Base-by-base conservation (phyloP, 2,113 vertebrate species). In the Ploceus nigricollis region DNA sequence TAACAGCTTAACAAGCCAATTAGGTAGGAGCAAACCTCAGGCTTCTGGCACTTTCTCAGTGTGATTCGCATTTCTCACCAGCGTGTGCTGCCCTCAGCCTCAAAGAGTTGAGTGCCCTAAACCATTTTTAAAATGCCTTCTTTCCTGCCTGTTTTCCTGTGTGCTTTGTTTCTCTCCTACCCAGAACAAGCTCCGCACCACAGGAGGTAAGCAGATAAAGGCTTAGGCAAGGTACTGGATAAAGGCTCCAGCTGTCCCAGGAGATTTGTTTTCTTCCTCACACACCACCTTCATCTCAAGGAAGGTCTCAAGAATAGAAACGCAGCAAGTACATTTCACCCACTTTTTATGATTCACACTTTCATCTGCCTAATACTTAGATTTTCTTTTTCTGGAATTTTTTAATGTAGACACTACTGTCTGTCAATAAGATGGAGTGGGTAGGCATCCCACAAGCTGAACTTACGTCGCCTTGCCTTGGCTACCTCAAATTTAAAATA, bases 141-240 rank as follows among this genome's bases (percentile, higher is more conserved):
- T 57, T 71, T 88, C 47, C 31, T 73, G 79, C 28, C 33, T 89
- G 71, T 72, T 87, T 72, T 84, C 64, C 40, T 60, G 22, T 51
- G 35, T n/a, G 47, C 60, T 90, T 82, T 94, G 51, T 90, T 77
- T 92, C 51, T 81, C 27, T 90, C 39, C 69, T 39, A 17, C 30
- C 53, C 81, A 60, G 73, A 75, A 44, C 69, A 94, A 86, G 54
- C 60, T 94, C 72, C 0, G 0, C 91, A 64, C 93, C 68, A 31
- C 75, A 86, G 96, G 96, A 86, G 78, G 81, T 94, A 96, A 97
- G 91, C 23, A 96, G 96, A 96, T 97, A 96, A 95, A 95, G 71
- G 40, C 82, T 68, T 17, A 6, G 1, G 37, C 61, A 53, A 89
- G 93, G 72, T 87, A 61, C 54, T 66, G 45, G 78, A 94, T 85